Percentiles rank a stretch among this genome's conserved stretches.
These are phyloP conservation scores for Scyliorhinus canicula DNA, from an alignment of 2,797 vertebrate species.

Conservation along the genomic window DNA sequence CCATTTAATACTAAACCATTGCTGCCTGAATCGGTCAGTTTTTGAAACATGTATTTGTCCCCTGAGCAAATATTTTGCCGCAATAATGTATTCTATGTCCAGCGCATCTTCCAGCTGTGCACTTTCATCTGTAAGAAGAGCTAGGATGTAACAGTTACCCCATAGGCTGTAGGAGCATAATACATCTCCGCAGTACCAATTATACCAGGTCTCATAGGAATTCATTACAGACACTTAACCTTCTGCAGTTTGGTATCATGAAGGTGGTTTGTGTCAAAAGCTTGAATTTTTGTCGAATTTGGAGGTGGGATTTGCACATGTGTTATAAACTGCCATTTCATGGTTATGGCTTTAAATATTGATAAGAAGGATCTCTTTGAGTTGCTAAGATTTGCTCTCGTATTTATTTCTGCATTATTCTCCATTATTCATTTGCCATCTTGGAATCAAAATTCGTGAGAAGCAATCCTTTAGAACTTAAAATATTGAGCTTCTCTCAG, in stretches of 20 bases:
- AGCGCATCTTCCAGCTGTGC: constrained; percentile 45
- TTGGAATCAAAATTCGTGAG: constrained; percentile 42
- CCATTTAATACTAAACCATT: background rate
- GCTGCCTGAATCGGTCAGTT: background rate
- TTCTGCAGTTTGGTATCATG: constrained; percentile 44
- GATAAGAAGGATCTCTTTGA: constrained; percentile 45
- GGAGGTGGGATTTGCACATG: constrained; percentile 42
- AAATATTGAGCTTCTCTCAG: background rate
- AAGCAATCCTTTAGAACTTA: background rate
- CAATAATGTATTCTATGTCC: constrained; percentile 43
- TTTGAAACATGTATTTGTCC: constrained; percentile 3
- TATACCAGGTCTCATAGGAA: constrained; percentile 51
- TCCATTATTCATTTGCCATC: constrained; percentile 43
- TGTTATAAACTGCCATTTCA: constrained; percentile 40
- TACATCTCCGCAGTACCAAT: constrained; percentile 48
- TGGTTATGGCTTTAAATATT: constrained; percentile 42
- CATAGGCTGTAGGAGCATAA: constrained; percentile 45
- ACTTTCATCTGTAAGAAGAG: constrained; percentile 46
- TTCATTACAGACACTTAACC: constrained; percentile 49
- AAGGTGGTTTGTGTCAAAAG: constrained; percentile 46
- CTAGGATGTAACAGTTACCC: constrained; percentile 46
- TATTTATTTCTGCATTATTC: constrained; percentile 45
- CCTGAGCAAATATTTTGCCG: constrained; percentile 32
- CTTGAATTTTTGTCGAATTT: constrained; percentile 46
- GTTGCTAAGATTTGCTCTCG: constrained; percentile 42